A percentile compares a stretch with the other conserved stretches of the same genome.
phyloP scores from a whole-genome alignment of 1,140 invertebrate species.

The Mamestra configurata region DNA sequence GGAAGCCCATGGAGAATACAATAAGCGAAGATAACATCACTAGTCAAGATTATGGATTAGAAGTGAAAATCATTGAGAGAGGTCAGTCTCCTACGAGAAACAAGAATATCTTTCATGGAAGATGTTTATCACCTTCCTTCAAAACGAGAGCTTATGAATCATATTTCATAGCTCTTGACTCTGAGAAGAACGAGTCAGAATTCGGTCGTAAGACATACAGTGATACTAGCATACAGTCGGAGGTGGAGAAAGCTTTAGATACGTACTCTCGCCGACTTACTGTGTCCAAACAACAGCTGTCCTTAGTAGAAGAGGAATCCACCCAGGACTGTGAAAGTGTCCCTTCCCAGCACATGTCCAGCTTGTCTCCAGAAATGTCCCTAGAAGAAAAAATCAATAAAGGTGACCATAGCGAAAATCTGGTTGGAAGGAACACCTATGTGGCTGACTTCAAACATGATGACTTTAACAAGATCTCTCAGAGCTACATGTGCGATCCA shows the following conservation, averaged over 20 bases:
- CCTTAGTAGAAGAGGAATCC: slow-evolving; percentile 86
- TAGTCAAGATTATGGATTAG: slow-evolving; percentile 73
- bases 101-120: slow-evolving; percentile 62
- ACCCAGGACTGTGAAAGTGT: slow-evolving; percentile 84
- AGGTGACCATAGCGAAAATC: slow-evolving; percentile 43
- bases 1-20: slow-evolving; percentile 66
- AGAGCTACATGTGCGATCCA: slow-evolving; percentile 63
- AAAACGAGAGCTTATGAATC: slow-evolving; percentile 73
- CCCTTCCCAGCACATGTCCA: slow-evolving; percentile 66
- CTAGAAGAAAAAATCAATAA: slow-evolving; percentile 58
- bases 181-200: slow-evolving; percentile 60
- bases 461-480: slow-evolving; percentile 57
- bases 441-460: slow-evolving; percentile 58
- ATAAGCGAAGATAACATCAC: slow-evolving; percentile 57
- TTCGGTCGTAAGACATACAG: slow-evolving; percentile 73
- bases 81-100: slow-evolving; percentile 67
- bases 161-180: slow-evolving; percentile 75
- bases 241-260: slow-evolving; percentile 68
- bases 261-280: slow-evolving; percentile 68
- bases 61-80: slow-evolving; percentile 80
- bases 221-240: slow-evolving; percentile 58
- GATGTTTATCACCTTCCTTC: slow-evolving; percentile 67
- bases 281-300: slow-evolving; percentile 80
- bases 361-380: slow-evolving; percentile 68
- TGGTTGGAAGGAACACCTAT: slow-evolving; percentile 56